Conservation (phyloP, 2,113 vertebrate species). For the Sceloporus undulatus region DNA sequence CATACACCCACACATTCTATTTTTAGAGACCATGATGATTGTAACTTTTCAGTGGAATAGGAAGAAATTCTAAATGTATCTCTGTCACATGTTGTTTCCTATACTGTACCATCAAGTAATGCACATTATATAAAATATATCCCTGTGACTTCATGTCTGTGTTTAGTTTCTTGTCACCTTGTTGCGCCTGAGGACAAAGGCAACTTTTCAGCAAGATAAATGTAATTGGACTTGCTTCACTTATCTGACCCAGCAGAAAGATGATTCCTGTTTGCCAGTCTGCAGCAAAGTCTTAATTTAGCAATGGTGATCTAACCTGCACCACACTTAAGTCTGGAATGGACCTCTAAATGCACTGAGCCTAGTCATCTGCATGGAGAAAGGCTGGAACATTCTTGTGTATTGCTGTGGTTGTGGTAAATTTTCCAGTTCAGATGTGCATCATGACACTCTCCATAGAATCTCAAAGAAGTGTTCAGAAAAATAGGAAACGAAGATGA, state of each 20-base stretch:
- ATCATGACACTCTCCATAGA: too few species aligned
- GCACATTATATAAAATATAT: conserved; percentile 12
- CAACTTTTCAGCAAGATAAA: conserved; percentile 34
- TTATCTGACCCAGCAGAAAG: conserved; percentile 40
- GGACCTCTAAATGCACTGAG: not conserved
- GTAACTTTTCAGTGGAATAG: not conserved
- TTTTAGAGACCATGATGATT: not conserved
- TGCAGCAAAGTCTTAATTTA: conserved; percentile 26
- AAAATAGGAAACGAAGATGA: too few species aligned
- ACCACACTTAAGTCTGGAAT: not conserved
- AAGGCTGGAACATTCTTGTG: not conserved
- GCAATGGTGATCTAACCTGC: not conserved
- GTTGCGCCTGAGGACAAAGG: conserved; percentile 26
- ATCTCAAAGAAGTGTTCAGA: too few species aligned
- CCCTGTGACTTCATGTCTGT: not conserved
- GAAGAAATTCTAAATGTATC: not conserved
- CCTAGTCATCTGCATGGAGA: not conserved
- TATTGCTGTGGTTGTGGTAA: too few species aligned
- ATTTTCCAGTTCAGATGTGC: too few species aligned
- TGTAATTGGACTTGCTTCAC: conserved; percentile 30
- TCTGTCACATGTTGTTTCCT: not conserved
- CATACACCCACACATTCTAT: not conserved
- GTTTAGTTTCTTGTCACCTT: conserved; percentile 22
- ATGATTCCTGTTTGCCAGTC: conserved; percentile 12
- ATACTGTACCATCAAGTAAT: not conserved